Conservation (phyloP, 2,888 invertebrate genomes). For the Dolichomitus sp. region DNA sequence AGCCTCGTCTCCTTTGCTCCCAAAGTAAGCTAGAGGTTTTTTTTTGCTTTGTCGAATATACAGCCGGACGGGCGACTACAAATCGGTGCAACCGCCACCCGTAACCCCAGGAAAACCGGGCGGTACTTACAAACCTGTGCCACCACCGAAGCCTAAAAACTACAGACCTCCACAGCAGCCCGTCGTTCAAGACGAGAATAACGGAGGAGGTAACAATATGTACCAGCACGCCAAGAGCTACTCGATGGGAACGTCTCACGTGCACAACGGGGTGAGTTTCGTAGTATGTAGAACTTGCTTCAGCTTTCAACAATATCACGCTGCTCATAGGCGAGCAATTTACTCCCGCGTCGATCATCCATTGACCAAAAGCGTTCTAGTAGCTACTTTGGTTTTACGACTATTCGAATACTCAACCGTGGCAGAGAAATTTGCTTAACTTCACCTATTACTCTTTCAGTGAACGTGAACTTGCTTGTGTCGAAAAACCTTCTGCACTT, state of each 20-base stretch:
- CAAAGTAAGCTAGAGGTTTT: constrained; percentile 78
- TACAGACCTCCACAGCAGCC: constrained; percentile 91
- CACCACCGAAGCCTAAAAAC: constrained; percentile 97
- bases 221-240: constrained; percentile 87
- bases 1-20: constrained; percentile 75
- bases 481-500: no score
- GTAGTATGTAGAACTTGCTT: not conserved
- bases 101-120: constrained; percentile 79
- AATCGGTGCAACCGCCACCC: constrained; percentile 82
- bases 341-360: not conserved
- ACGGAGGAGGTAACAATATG: constrained; percentile 80
- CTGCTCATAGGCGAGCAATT: constrained; percentile 1
- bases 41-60: constrained; percentile 42
- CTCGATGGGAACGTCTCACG: constrained; percentile 85
- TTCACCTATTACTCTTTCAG: no score
- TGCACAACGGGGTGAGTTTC: constrained; percentile 87
- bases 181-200: constrained; percentile 78
- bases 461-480: no score
- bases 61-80: constrained; percentile 85
- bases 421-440: no score
- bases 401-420: not conserved
- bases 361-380: not conserved
- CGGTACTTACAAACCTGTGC: constrained; percentile 93
- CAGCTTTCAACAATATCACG: not conserved
- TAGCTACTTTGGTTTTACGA: not conserved